phyloP scores from a whole-genome alignment of 2,113 vertebrate species.

The Melanerpes aurifrons region DNA sequence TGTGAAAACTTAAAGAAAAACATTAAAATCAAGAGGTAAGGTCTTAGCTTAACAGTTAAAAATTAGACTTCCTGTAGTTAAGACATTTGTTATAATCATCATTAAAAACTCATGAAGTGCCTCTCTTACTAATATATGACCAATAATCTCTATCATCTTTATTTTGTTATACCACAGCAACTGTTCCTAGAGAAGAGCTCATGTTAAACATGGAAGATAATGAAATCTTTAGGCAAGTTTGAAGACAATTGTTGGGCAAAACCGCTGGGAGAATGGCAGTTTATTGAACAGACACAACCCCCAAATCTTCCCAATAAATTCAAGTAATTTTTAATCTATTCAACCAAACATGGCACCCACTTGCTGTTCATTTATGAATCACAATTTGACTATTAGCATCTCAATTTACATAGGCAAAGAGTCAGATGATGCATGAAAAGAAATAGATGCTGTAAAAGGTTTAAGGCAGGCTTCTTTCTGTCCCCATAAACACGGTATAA shows the following conservation, averaged over 20 bases:
- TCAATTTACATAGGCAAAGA: background rate
- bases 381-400: background rate
- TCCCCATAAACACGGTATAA: background rate
- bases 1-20: too few relatives aligned
- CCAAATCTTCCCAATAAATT: background rate
- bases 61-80: background rate
- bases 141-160: background rate
- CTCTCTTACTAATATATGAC: background rate
- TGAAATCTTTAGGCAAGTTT: background rate
- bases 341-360: background rate
- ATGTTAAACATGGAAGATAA: background rate
- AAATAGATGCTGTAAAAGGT: background rate
- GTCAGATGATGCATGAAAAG: background rate
- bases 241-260: background rate
- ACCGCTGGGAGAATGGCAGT: background rate
- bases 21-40: background rate
- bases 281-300: background rate
- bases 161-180: background rate
- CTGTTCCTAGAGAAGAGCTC: background rate
- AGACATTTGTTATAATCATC: background rate
- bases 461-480: background rate
- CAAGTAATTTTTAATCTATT: background rate
- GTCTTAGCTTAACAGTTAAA: background rate
- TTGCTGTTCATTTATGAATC: background rate
- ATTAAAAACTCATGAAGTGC: background rate